Evolutionary conservation across 2,113 vertebrate species (phyloP).

Genomic region (Probosciger aterrimus): DNA sequence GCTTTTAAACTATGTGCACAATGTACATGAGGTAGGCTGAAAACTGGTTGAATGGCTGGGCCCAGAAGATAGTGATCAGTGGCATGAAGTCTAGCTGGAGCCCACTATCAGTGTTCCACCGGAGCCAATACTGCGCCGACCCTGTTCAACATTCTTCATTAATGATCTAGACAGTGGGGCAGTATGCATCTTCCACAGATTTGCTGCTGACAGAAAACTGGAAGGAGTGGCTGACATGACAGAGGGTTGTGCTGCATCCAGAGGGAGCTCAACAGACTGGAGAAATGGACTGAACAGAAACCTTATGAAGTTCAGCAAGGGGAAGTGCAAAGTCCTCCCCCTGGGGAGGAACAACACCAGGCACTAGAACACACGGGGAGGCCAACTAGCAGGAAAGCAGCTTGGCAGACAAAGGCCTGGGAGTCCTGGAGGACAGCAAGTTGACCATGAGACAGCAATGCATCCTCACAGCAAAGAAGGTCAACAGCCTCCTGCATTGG

Average conservation of each 20-base stretch:
- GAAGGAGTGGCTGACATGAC: not conserved
- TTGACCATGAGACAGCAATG: not conserved
- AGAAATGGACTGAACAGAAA: no score
- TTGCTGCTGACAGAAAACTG: not conserved
- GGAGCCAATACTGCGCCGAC: not conserved
- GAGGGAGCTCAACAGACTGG: not conserved
- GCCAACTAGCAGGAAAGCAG: not conserved
- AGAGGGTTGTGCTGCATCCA: not conserved
- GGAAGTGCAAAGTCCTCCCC: not conserved
- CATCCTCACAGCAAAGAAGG: accelerated
- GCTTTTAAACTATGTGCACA: not conserved
- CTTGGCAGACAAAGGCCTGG: no score
- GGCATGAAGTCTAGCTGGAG: not conserved
- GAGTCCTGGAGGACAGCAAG: not conserved
- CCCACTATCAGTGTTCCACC: not conserved
- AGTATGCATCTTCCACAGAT: not conserved
- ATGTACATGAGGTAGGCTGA: not conserved
- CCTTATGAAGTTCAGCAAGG: not conserved
- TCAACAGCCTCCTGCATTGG: not conserved
- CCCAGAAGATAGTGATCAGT: not conserved
- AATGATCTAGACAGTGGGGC: not conserved
- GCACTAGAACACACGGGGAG: accelerated
- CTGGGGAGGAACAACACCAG: not conserved
- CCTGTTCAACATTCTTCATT: not conserved
- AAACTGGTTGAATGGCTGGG: not conserved